phyloP scores from a whole-genome alignment of 2,797 vertebrate genomes.

The Acanthopagrus latus region DNA sequence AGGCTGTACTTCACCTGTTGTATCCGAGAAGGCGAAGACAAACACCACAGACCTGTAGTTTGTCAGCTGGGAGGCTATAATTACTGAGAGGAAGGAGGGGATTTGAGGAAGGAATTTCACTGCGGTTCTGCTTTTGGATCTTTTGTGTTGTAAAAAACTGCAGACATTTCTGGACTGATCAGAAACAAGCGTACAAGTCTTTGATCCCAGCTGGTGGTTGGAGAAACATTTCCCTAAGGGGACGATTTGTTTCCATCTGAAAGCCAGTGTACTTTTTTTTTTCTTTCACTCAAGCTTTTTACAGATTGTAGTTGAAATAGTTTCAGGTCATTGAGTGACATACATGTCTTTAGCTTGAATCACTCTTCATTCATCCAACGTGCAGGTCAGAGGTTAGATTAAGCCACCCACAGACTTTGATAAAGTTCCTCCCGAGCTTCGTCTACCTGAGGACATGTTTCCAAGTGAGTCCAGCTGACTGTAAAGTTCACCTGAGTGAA shows the following conservation, averaged over 20 bases:
- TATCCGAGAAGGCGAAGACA: constrained; percentile 67
- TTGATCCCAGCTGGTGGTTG: constrained; percentile 43
- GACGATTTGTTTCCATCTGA: constrained; percentile 39
- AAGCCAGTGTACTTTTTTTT: constrained; percentile 33
- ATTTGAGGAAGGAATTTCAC: constrained; percentile 72
- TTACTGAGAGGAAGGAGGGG: constrained; percentile 75
- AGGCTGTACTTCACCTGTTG: constrained; percentile 75
- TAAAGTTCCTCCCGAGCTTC: constrained; percentile 38
- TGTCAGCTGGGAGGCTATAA: constrained; percentile 76
- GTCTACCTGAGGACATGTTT: constrained; percentile 62
- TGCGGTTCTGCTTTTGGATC: constrained; percentile 56
- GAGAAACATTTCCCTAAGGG: constrained; percentile 22
- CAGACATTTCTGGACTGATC: constrained; percentile 22
- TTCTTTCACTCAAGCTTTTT: constrained; percentile 44
- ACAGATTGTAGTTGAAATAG: constrained; percentile 29
- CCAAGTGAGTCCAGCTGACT: constrained; percentile 55
- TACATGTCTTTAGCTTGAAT: constrained; percentile 17
- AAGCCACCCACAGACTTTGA: constrained; percentile 17
- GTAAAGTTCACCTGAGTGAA: constrained; percentile 68
- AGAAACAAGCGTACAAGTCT: constrained; percentile 27
- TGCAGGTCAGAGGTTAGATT: constrained; percentile 48
- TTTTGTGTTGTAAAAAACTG: constrained; percentile 40
- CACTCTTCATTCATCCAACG: constrained; percentile 31
- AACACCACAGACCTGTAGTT: constrained; percentile 74
- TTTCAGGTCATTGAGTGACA: constrained; percentile 25